phyloP scores from a whole-genome alignment of 2,888 invertebrate species.

The Cosmorhoe ocellata region DNA sequence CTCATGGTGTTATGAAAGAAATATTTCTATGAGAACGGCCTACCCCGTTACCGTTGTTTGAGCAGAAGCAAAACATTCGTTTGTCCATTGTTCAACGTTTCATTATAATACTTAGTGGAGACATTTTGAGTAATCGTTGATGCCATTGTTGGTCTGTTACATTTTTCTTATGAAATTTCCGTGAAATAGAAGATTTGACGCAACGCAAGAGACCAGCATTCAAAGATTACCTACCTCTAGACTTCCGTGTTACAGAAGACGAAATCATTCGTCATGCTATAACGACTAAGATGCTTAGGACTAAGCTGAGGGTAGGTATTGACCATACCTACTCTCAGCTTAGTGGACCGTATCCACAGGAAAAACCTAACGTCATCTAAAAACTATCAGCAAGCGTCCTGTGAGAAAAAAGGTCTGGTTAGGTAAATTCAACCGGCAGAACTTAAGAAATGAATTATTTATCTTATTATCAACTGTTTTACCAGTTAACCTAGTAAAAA shows the following conservation, averaged over 20 bases:
- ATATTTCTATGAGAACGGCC: slow-evolving; percentile 20
- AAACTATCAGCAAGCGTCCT: too few relatives aligned
- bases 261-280: too few relatives aligned
- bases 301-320: too few relatives aligned
- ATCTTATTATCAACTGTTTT: too few relatives aligned
- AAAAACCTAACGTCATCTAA: too few relatives aligned
- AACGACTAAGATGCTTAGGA: too few relatives aligned
- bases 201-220: slow-evolving; percentile 40
- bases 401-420: too few relatives aligned
- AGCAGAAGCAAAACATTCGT: slow-evolving; percentile 39
- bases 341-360: too few relatives aligned
- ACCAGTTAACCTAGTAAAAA: too few relatives aligned
- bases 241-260: not conserved
- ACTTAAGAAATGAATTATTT: too few relatives aligned
- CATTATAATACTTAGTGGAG: slow-evolving; percentile 26
- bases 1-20: slow-evolving; percentile 25
- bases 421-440: too few relatives aligned
- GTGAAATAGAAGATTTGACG: slow-evolving; percentile 52
- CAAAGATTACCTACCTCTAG: not conserved
- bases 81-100: slow-evolving; percentile 43
- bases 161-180: slow-evolving; percentile 64
- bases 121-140: slow-evolving; percentile 48
- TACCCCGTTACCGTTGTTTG: slow-evolving; percentile 11
- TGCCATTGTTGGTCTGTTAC: slow-evolving; percentile 56
- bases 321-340: too few relatives aligned